Conservation (phyloP, 2,113 vertebrate genomes). For the Pseudopodoces humilis region DNA sequence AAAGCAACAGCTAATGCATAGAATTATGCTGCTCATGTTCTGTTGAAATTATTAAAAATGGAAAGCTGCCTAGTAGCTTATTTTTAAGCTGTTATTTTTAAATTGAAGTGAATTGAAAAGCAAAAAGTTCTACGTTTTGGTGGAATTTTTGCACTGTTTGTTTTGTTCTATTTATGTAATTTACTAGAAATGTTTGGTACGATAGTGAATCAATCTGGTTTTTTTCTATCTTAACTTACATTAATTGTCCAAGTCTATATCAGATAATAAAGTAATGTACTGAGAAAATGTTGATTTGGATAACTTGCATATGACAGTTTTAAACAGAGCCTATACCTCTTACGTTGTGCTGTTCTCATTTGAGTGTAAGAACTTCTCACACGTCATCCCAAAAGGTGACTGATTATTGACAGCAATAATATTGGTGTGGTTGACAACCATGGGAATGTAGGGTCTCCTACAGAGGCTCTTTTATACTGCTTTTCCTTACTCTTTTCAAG, state of each 20-base stretch:
- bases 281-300: not conserved
- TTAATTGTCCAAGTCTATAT: not conserved
- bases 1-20: not conserved
- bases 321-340: not conserved
- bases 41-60: not conserved
- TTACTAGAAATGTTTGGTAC: not conserved
- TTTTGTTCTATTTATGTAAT: not conserved
- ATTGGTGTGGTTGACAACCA: not conserved
- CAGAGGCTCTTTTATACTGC: not conserved
- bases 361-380: not conserved
- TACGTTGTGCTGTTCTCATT: not conserved
- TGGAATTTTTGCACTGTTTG: not conserved
- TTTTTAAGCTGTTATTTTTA: not conserved
- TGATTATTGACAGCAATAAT: not conserved
- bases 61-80: not conserved
- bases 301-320: not conserved
- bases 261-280: not conserved
- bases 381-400: fast-evolving
- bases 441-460: not conserved
- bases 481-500: not conserved
- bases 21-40: not conserved
- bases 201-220: not conserved
- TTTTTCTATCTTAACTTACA: not conserved
- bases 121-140: not conserved
- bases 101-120: not conserved